A percentile compares a stretch with the other conserved stretches of the same genome.
These are phyloP conservation scores for Paraplagusia blochii DNA, from an alignment of 2,113 vertebrate genomes.

Conservation along the genomic window DNA sequence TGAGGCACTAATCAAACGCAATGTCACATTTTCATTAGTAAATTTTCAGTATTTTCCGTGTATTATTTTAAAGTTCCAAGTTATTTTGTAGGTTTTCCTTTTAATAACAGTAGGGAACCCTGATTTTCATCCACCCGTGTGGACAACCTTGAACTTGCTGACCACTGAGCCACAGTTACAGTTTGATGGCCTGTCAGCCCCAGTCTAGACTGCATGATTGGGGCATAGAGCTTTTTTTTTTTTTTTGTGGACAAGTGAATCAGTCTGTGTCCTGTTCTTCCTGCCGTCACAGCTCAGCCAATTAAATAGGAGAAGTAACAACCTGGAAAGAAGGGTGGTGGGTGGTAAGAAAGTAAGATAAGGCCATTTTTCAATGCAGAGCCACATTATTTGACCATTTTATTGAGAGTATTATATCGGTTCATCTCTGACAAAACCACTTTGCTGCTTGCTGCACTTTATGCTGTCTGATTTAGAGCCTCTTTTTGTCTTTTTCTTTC, in stretches of 20 bases:
- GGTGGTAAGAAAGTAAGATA: conserved; percentile 11
- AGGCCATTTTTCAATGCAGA: conserved; percentile 11
- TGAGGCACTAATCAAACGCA: too few relatives aligned
- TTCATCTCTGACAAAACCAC: conserved; percentile 70
- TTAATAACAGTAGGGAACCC: conserved; percentile 7
- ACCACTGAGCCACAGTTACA: conserved; percentile 47
- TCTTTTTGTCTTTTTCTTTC: conserved; percentile 77
- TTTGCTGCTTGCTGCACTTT: conserved; percentile 66
- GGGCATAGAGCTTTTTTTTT: conserved; percentile 50
- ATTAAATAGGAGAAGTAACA: conserved; percentile 51
- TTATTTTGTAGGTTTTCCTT: too few relatives aligned
- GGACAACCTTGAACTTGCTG: conserved; percentile 45
- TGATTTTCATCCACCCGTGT: too few relatives aligned
- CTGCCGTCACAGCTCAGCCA: conserved; percentile 68
- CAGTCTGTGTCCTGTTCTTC: conserved; percentile 47
- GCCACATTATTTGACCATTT: too few relatives aligned
- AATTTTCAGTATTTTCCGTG: too few relatives aligned
- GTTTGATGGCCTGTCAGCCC: conserved; percentile 57
- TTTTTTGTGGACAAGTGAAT: conserved; percentile 43
- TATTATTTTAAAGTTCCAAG: too few relatives aligned
- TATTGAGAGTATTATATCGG: conserved; percentile 42
- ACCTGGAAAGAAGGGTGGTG: not conserved
- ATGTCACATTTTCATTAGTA: too few relatives aligned
- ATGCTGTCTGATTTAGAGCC: conserved; percentile 73
- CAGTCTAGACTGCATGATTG: conserved; percentile 38